Conservation (phyloP, 2,888 invertebrate genomes). For the Salticus scenicus region DNA sequence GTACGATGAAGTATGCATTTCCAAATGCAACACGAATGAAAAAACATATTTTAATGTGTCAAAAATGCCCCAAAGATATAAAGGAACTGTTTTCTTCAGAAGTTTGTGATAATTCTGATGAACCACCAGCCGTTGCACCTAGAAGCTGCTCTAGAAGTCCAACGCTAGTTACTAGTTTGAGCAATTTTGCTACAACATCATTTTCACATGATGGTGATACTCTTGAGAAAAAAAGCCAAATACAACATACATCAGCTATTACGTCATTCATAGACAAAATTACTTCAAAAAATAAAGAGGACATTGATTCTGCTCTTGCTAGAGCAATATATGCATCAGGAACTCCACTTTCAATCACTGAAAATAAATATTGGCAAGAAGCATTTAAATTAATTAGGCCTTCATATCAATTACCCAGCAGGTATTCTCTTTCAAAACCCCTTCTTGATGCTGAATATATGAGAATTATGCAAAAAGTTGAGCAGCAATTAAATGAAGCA, state of each 20-base stretch:
- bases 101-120: neutral
- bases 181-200: neutral
- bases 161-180: neutral
- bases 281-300: neutral
- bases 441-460: neutral
- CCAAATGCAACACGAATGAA: neutral
- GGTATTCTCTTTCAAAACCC: neutral
- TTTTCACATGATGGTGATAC: neutral
- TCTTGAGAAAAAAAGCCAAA: neutral
- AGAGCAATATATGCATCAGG: neutral
- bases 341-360: neutral
- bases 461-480: neutral
- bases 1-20: neutral
- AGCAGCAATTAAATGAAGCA: neutral
- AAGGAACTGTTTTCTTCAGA: neutral
- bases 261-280: neutral
- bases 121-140: neutral
- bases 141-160: neutral
- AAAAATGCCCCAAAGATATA: neutral
- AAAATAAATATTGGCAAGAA: neutral
- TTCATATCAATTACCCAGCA: neutral
- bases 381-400: slow-evolving; percentile 2
- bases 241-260: neutral
- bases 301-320: neutral
- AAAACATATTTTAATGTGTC: neutral